These are phyloP conservation scores for Apotomis capreana DNA, from an alignment of 2,888 invertebrate genomes.

Conservation along the genomic window DNA sequence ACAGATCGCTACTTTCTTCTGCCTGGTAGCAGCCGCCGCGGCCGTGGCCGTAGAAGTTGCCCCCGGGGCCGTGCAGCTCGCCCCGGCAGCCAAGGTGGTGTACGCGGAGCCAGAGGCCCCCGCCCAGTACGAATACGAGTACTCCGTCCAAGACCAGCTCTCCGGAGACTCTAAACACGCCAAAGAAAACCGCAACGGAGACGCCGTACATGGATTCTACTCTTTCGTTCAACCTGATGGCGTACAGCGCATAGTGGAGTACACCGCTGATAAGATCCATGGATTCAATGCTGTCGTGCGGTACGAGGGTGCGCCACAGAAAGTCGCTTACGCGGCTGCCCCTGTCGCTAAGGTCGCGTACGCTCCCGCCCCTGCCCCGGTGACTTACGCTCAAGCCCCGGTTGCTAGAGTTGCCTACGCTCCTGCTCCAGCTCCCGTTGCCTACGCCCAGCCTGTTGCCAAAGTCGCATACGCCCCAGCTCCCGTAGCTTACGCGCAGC, in stretches of 20 bases:
- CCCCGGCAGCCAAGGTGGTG: conserved; percentile 40
- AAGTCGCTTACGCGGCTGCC: conserved; percentile 43
- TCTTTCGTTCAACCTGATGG: conserved; percentile 52
- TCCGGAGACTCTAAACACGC: conserved; percentile 52
- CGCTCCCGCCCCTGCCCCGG: conserved; percentile 45
- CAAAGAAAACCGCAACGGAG: conserved; percentile 50
- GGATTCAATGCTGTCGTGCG: conserved; percentile 78
- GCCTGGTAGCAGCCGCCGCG: conserved; percentile 60
- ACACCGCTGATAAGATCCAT: conserved; percentile 64
- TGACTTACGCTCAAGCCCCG: conserved; percentile 34
- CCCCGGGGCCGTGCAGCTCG: conserved; percentile 42
- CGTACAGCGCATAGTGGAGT: conserved; percentile 48
- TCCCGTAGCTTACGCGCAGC: conserved; percentile 46
- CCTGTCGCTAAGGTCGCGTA: conserved; percentile 47
- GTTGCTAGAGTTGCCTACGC: conserved; percentile 46
- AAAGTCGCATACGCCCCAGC: conserved; percentile 53
- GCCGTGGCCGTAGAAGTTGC: conserved; percentile 54
- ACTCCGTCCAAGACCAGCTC: conserved; percentile 48
- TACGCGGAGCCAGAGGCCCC: conserved; percentile 44
- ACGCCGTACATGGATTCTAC: conserved; percentile 50
- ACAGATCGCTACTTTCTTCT: conserved; percentile 58
- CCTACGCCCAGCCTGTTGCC: conserved; percentile 46
- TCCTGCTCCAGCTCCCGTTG: conserved; percentile 22
- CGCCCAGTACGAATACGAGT: conserved; percentile 39
- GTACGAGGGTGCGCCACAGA: conserved; percentile 64